Percentiles rank a stretch among this genome's conserved stretches.
phyloP scores from a whole-genome alignment of 2,888 invertebrate genomes.

The Branchellion lobata region DNA sequence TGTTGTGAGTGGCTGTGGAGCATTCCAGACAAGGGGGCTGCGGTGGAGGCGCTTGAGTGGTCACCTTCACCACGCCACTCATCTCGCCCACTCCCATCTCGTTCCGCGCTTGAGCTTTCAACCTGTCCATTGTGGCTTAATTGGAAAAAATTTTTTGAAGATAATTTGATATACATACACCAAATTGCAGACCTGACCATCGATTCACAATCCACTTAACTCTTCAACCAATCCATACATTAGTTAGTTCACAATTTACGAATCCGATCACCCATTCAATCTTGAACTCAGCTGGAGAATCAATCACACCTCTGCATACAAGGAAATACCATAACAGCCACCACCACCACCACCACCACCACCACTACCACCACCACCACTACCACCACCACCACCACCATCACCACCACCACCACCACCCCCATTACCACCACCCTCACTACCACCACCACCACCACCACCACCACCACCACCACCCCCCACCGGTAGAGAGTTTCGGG shows the following conservation, averaged over 20 bases:
- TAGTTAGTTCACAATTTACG: background rate
- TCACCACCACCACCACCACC: slow-evolving; percentile 78
- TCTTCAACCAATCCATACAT: background rate
- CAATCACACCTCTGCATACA: too few species aligned
- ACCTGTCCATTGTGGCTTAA: too few species aligned
- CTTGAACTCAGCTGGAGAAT: too few species aligned
- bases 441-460: slow-evolving; percentile 79
- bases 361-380: slow-evolving; percentile 74
- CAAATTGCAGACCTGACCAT: background rate
- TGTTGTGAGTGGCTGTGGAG: slow-evolving; percentile 69
- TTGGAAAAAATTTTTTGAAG: too few species aligned
- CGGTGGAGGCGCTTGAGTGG: slow-evolving; percentile 80
- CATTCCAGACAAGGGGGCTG: slow-evolving; percentile 76
- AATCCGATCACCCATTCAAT: too few species aligned
- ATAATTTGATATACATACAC: too few species aligned
- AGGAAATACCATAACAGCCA: too few species aligned
- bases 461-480: slow-evolving; percentile 78
- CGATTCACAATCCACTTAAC: background rate
- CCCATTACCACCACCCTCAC: slow-evolving; percentile 74
- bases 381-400: slow-evolving; percentile 82
- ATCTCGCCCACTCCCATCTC: slow-evolving; percentile 77
- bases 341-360: slow-evolving; percentile 71
- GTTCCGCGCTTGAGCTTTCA: slow-evolving; percentile 84
- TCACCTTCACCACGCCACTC: slow-evolving; percentile 72
- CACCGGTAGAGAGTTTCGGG: slow-evolving; percentile 77